These are phyloP conservation scores for Hafferia zeledoni DNA, from an alignment of 2,797 vertebrate species.

Conservation along the genomic window DNA sequence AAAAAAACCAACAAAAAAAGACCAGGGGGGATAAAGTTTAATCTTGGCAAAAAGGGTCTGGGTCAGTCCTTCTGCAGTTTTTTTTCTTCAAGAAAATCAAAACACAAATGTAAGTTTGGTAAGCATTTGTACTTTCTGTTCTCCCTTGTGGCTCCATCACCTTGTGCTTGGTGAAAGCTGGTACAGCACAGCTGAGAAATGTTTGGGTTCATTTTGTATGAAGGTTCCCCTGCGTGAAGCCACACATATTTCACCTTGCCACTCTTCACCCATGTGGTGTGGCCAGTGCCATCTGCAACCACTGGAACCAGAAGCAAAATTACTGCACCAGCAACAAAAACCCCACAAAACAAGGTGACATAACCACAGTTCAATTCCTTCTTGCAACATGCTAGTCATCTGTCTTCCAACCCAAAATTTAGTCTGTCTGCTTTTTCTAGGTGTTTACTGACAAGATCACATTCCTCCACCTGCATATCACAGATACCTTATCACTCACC, in stretches of 20 bases:
- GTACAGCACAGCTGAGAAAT: not conserved
- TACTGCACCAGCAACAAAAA: not conserved
- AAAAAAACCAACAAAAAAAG: not conserved
- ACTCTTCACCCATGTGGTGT: rapidly evolving
- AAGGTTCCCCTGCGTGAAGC: not conserved
- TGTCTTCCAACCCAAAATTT: not conserved
- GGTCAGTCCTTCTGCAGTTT: not conserved
- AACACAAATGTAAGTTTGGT: not conserved
- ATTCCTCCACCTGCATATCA: rapidly evolving
- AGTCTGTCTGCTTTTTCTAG: not conserved
- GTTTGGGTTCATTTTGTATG: rapidly evolving
- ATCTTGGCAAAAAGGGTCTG: not conserved
- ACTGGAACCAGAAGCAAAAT: not conserved
- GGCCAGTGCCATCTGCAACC: not conserved
- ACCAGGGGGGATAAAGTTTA: not conserved
- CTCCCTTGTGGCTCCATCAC: not conserved
- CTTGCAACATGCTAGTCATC: not conserved
- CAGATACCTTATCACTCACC: not conserved
- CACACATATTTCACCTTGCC: not conserved
- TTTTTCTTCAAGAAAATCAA: not conserved
- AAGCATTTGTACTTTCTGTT: not conserved
- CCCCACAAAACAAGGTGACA: not conserved
- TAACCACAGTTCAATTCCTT: not conserved
- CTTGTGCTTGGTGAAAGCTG: not conserved
- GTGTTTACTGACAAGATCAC: not conserved